A percentile compares a stretch with the other conserved stretches of the same genome.
Conservation (phyloP, 2,888 invertebrate genomes). For the Drosophila hamatofila region DNA sequence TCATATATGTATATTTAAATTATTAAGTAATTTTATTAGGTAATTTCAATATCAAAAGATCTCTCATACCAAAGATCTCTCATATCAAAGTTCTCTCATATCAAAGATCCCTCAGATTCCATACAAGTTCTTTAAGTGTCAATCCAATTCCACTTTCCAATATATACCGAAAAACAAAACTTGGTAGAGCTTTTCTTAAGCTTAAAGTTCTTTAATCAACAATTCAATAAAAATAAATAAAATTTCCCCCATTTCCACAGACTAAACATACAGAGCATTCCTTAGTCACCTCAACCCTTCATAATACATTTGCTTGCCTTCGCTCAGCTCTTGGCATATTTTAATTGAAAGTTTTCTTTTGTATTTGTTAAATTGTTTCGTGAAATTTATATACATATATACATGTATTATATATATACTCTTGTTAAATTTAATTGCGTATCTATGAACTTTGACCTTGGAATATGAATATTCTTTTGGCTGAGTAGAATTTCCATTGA, state of each 20-base stretch:
- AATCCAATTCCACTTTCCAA: background rate
- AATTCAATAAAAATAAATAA: background rate
- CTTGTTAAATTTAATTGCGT: slow-evolving; percentile 6
- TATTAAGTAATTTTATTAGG: no score
- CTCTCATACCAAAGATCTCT: no score
- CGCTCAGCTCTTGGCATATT: slow-evolving; percentile 22
- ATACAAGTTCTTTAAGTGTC: background rate
- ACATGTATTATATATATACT: background rate
- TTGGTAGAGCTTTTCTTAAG: background rate
- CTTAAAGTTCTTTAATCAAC: background rate
- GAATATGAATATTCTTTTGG: slow-evolving; percentile 6
- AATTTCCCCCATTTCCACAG: background rate
- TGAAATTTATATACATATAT: background rate
- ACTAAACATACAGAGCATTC: background rate
- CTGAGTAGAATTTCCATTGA: slow-evolving; percentile 10
- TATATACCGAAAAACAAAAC: background rate
- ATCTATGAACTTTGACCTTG: slow-evolving; percentile 24
- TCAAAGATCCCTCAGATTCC: no score
- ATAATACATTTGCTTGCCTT: slow-evolving; percentile 1
- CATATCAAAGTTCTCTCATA: no score
- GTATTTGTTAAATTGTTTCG: slow-evolving; percentile 17
- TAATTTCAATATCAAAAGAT: no score
- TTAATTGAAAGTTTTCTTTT: slow-evolving; percentile 17
- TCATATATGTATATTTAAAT: no score
- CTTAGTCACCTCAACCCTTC: background rate